Evolutionary conservation across 2,888 invertebrate genomes (phyloP), one percentile per base, ranked within the genome.

Genomic region (Aphelenchoides bicaudatus): DNA sequence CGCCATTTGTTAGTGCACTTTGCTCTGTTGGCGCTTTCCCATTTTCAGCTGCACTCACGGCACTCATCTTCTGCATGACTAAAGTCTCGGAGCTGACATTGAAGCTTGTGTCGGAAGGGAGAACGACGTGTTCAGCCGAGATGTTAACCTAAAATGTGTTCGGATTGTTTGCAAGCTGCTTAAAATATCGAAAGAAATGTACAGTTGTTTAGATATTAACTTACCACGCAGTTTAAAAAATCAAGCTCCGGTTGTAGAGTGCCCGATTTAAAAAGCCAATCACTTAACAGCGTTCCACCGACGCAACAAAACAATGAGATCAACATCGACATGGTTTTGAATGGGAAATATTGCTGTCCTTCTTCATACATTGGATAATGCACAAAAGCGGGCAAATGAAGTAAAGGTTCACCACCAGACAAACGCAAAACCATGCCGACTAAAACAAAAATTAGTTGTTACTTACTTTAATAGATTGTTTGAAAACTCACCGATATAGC

Each of bases 241-340:
- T 77, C 77, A 63, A 61, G 58, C 61, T 77, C 71, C n/a, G 68
- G 70, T 8, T 67, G 65, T 30, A 77, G 61, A 37, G 58, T 56
- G 25, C 69, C 71, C n/a, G 59, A 59, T 29, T 65, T 49, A 65
- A 77, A 78, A 43, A 75, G 59, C 56, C 66, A 66, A 3, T 67
- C 62, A 23, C 70, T 59, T 30, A 65, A 55, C 10, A 67, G 50
- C 0, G 77, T 75, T 16, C 65, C 70, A 59, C 91, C 91, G 23
- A 92, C 87, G 58, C 85, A 84, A 19, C 88, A 83, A 67, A 88
- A 80, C 68, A 92, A 83, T 31, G 91, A 91, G 68, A 90, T 78
- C 54, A 88, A 72, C 96, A 98, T 98, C 49, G 92, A 88, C 84
- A 93, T 85, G 27, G 94, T 94, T 72, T 93, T 85, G 84, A 93